A percentile compares a stretch with the other conserved stretches of the same genome.
phyloP scores from a whole-genome alignment of 1,140 invertebrate species.

The Drosophila lacertosa region DNA sequence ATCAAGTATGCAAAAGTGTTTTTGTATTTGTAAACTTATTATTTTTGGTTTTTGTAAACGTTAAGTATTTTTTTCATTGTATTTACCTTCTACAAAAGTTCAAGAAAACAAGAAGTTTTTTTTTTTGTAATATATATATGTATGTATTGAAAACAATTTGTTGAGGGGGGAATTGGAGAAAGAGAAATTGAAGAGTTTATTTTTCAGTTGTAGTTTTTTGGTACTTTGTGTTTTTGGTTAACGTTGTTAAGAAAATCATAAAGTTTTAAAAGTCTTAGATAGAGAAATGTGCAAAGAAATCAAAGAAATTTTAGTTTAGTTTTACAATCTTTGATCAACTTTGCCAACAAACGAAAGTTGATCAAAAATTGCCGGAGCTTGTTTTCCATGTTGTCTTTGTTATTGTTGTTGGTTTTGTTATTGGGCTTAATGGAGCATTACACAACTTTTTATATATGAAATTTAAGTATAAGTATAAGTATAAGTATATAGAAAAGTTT shows the following conservation, averaged over 20 bases:
- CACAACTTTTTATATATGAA: conserved; percentile 29
- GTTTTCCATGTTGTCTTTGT: conserved; percentile 31
- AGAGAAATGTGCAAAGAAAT: conserved; percentile 40
- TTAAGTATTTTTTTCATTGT: conserved; percentile 67
- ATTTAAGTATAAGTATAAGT: conserved; percentile 19
- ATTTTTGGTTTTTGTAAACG: conserved; percentile 54
- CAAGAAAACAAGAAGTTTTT: conserved; percentile 80
- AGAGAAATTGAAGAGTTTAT: conserved; percentile 82
- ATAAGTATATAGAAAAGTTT: conserved; percentile 34
- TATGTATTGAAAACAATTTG: conserved; percentile 78
- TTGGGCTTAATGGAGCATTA: conserved; percentile 22
- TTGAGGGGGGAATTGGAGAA: conserved; percentile 73
- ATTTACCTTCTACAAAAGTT: conserved; percentile 84
- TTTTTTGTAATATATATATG: conserved; percentile 44
- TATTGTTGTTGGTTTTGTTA: conserved; percentile 52
- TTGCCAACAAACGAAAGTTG: conserved; percentile 39
- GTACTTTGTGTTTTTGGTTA: conserved; percentile 52
- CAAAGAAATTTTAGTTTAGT: conserved; percentile 32
- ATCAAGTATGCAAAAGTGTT: conserved; percentile 73
- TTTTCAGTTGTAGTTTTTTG: conserved; percentile 58
- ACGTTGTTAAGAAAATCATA: conserved; percentile 51
- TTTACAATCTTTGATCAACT: conserved; percentile 34
- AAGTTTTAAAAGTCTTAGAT: conserved; percentile 30
- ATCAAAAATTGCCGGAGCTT: conserved; percentile 24
- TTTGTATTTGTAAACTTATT: conserved; percentile 39